These are phyloP conservation scores for Girardinus metallicus DNA, from an alignment of 2,797 vertebrate species.

Conservation along the genomic window DNA sequence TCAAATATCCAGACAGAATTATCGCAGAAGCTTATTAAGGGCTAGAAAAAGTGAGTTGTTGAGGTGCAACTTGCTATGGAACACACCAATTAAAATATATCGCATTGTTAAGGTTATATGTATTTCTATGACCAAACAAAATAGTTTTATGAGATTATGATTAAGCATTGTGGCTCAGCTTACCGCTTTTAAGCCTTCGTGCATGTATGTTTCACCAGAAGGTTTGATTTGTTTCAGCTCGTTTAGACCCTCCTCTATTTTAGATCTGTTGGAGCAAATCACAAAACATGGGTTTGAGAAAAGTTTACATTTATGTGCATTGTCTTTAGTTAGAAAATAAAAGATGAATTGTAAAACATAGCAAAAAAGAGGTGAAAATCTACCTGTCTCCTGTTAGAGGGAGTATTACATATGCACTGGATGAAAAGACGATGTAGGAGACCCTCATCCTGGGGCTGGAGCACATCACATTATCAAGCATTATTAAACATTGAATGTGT, in stretches of 20 bases:
- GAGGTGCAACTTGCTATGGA: neutral
- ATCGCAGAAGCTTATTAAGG: neutral
- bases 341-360: neutral
- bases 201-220: slow-evolving; percentile 94
- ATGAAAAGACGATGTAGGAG: slow-evolving; percentile 81
- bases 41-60: neutral
- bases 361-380: neutral
- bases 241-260: slow-evolving; percentile 86
- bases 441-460: slow-evolving; percentile 75
- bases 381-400: slow-evolving; percentile 90
- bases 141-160: neutral
- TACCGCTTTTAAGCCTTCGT: slow-evolving; percentile 91
- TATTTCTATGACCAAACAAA: neutral
- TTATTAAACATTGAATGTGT: slow-evolving; percentile 24
- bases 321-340: neutral
- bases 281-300: slow-evolving; percentile 8
- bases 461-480: slow-evolving; percentile 39
- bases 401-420: slow-evolving; percentile 82
- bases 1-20: neutral
- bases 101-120: neutral
- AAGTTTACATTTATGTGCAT: neutral
- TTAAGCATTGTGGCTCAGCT: slow-evolving; percentile 23
- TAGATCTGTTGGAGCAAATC: slow-evolving; percentile 50
- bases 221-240: slow-evolving; percentile 85
- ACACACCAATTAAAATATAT: neutral